A percentile compares a stretch with the other conserved stretches of the same genome.
phyloP scores from a whole-genome alignment of 2,888 invertebrate genomes.

The Drosophila histrio region DNA sequence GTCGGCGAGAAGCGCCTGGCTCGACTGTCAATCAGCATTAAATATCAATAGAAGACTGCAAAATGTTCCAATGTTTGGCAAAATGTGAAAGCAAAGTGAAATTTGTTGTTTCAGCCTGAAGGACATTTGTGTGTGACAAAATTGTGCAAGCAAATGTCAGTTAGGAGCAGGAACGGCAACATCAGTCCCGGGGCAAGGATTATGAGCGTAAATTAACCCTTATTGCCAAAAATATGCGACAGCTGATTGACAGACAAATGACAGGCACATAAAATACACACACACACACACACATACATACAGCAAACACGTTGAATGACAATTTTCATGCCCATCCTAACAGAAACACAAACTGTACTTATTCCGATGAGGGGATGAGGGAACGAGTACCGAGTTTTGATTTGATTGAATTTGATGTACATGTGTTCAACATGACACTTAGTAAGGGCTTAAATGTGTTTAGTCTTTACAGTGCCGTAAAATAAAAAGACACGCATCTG shows the following conservation, averaged over 20 bases:
- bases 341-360: conserved; percentile 39
- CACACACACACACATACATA: no score
- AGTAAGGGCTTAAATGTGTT: conserved; percentile 70
- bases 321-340: conserved; percentile 12
- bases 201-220: conserved; percentile 80
- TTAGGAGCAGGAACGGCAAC: background rate
- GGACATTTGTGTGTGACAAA: conserved; percentile 63
- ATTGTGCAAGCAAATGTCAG: conserved; percentile 57
- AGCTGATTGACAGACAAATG: conserved; percentile 78
- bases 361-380: background rate
- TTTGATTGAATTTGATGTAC: conserved; percentile 74
- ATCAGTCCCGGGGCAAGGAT: conserved; percentile 58
- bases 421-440: conserved; percentile 75
- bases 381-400: conserved; percentile 24
- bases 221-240: conserved; percentile 78
- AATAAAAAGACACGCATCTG: conserved; percentile 13
- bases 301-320: background rate
- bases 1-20: conserved; percentile 25
- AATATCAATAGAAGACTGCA: conserved; percentile 62
- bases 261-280: conserved; percentile 68
- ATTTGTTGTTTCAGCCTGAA: conserved; percentile 44
- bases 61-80: conserved; percentile 24
- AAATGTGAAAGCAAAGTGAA: conserved; percentile 43
- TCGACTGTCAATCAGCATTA: conserved; percentile 74
- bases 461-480: conserved; percentile 50